These are phyloP conservation scores for Glyphotaelius pellucidus DNA, from an alignment of 2,888 invertebrate species.

Conservation along the genomic window DNA sequence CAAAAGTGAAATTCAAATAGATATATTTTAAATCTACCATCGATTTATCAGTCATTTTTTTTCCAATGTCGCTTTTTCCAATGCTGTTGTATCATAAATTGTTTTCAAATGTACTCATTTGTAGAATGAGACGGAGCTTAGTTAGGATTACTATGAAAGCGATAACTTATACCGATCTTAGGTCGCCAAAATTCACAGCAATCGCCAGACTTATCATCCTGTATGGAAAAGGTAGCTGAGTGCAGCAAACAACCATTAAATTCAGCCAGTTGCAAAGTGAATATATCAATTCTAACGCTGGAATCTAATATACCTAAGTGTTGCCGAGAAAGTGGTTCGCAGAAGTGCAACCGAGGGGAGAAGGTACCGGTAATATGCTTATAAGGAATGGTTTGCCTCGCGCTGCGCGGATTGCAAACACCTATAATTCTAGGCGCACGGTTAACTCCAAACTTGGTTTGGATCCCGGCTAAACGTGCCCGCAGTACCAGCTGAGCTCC, in stretches of 20 bases:
- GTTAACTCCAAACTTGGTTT: conserved; percentile 23
- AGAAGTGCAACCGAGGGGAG: not conserved
- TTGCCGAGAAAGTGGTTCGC: not conserved
- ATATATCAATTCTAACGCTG: not conserved
- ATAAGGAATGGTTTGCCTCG: conserved; percentile 10
- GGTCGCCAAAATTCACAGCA: not conserved
- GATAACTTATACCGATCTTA: not conserved
- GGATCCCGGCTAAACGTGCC: conserved; percentile 6
- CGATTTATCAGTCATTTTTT: too few relatives aligned
- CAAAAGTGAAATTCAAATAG: too few relatives aligned
- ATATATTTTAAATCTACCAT: too few relatives aligned
- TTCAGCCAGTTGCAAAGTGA: not conserved
- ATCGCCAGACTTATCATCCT: not conserved
- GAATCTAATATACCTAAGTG: conserved; percentile 2
- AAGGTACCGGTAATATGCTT: conserved; percentile 2
- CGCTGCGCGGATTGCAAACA: conserved; percentile 19
- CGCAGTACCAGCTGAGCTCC: not conserved
- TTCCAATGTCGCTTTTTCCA: too few relatives aligned
- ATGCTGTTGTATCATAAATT: too few relatives aligned
- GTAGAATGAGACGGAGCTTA: not conserved
- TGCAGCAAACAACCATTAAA: not conserved
- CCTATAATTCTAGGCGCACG: not conserved
- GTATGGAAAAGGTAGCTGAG: not conserved
- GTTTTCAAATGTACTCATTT: too few relatives aligned
- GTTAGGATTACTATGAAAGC: not conserved